Base-by-base conservation (phyloP, 2,797 vertebrate genomes). In the Garrulus glandarius region DNA sequence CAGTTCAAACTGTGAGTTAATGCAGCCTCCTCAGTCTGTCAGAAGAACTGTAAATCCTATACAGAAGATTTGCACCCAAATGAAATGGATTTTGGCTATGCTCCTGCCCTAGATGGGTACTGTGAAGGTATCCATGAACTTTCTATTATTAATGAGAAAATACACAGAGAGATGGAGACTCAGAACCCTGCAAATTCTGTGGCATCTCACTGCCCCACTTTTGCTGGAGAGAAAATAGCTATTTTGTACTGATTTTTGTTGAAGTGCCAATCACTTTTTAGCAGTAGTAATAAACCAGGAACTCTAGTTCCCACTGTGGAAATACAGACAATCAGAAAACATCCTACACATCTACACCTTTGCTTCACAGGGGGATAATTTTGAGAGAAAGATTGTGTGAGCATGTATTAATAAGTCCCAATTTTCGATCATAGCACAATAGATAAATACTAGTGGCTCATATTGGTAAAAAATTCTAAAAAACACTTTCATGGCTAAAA, bases 11-110 rank as follows among this genome's bases (percentile, higher is more conserved):
- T 76, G 43, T 69, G 59, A 89, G 65, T 71, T 83, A 87, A 88
- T 2, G 2, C 67, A 94, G 64, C 55, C 39, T 84, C 41, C 53
- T 85, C 77, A 74, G 70, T 53, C 76, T 84, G 77, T 78, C 65
- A 92, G 44, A 86, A 94, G 88, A 93, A 71, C 61, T 91, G 59
- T 77, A 91, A 96, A 94, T 94, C 85, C 84, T 64, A 21, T 82
- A 75, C 19, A 83, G 93, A 92, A 94, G 84, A 93, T 94, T 80
- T 94, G 47, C 10, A 49, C 74, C 72, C 59, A 84, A 68, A 88
- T n/a, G 34, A 93, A 95, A 91, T 39, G 65, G 78, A 85, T 95
- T 93, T 96, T 78, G 89, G 78, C n/a, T 89, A 29, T 68, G 43
- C 29, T 87, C 1, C 47, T 92, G 53, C 59, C 46, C 64, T 89